Conservation (phyloP, 2,888 invertebrate genomes). For the Amphimallon solstitiale region DNA sequence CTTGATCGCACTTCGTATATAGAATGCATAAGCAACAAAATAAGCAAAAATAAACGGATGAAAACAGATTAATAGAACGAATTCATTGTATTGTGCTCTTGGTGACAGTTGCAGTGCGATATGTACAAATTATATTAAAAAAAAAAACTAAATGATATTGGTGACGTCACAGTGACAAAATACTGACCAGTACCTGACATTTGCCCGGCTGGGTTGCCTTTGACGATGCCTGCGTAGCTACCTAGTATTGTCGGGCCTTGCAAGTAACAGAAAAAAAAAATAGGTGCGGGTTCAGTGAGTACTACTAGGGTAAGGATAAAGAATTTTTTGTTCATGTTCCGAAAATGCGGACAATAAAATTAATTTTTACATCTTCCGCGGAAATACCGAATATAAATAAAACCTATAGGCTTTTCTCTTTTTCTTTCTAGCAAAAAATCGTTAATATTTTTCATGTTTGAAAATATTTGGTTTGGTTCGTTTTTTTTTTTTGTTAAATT, state of each 20-base stretch:
- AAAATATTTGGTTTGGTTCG: background rate
- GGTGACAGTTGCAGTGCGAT: slow-evolving; percentile 32
- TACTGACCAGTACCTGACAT: slow-evolving; percentile 87
- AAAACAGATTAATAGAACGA: background rate
- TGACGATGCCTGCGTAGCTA: slow-evolving; percentile 92
- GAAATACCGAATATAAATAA: background rate
- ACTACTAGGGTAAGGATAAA: slow-evolving; percentile 48
- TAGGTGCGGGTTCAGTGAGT: slow-evolving; percentile 56
- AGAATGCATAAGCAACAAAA: background rate
- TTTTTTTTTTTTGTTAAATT: too few species aligned
- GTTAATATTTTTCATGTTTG: slow-evolving; percentile 9
- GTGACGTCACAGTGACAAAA: slow-evolving; percentile 47
- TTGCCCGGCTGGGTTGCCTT: slow-evolving; percentile 82
- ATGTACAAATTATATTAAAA: slow-evolving; percentile 11
- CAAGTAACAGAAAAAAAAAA: slow-evolving; percentile 61
- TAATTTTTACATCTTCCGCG: background rate
- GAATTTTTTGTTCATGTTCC: slow-evolving; percentile 7
- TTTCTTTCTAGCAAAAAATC: too few species aligned
- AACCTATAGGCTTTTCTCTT: too few species aligned
- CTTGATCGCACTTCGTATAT: too few species aligned
- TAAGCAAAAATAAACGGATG: background rate
- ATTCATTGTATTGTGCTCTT: slow-evolving; percentile 11
- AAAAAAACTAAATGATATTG: slow-evolving; percentile 19
- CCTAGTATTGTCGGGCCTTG: slow-evolving; percentile 66
- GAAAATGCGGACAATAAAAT: slow-evolving; percentile 1